Evolutionary conservation across 2,888 invertebrate species (phyloP).

Genomic region (Hedychridium roseum): DNA sequence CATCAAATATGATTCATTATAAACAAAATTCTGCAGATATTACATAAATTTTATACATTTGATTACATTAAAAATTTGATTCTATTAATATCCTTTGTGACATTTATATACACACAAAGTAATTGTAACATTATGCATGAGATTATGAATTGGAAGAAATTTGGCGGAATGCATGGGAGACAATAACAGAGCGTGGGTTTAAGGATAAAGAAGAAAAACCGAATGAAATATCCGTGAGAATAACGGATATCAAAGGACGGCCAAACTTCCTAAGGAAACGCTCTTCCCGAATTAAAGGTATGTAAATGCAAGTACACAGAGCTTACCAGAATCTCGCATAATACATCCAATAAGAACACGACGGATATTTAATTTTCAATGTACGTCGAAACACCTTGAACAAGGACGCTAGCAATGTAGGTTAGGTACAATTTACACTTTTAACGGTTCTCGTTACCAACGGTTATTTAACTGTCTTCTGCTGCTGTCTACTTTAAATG

Average conservation of each 20-base stretch:
- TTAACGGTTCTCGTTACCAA: no score
- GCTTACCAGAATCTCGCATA: no score
- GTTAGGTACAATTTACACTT: neutral
- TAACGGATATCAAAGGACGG: no score
- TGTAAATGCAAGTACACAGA: no score
- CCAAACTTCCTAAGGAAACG: no score
- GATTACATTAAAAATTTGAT: neutral
- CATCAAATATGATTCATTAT: no score
- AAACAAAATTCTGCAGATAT: no score
- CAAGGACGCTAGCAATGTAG: neutral
- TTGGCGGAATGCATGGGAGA: no score
- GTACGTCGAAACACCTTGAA: neutral
- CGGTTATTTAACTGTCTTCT: constrained; percentile 36
- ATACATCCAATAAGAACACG: neutral
- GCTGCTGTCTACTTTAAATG: constrained; percentile 24
- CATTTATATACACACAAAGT: neutral
- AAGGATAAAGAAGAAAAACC: neutral
- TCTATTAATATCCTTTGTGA: neutral
- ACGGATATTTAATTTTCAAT: neutral
- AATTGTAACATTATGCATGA: neutral
- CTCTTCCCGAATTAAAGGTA: no score
- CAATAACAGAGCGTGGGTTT: neutral
- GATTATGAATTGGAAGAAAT: neutral
- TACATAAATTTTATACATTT: constrained; percentile 12
- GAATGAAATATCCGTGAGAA: neutral